Conservation (phyloP, 2,888 invertebrate species). For the Ecliptopera silaceata region DNA sequence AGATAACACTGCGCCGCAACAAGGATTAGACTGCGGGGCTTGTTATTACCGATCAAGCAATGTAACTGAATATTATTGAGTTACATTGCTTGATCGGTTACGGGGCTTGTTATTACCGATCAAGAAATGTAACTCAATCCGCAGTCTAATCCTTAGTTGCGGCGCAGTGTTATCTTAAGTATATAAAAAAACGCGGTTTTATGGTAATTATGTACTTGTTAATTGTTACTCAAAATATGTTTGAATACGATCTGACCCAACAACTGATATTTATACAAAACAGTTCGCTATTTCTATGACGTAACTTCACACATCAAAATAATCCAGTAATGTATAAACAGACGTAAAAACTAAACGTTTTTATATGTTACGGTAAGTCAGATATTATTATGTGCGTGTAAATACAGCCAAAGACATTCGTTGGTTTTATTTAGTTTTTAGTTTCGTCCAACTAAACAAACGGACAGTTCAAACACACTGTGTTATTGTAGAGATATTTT, state of each 20-base stretch:
- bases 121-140: too few relatives aligned
- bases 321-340: slow-evolving; percentile 38
- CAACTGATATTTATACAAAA: background rate
- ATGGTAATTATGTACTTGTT: too few relatives aligned
- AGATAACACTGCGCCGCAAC: too few relatives aligned
- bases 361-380: slow-evolving; percentile 46
- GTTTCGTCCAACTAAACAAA: slow-evolving; percentile 66
- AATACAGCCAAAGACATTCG: slow-evolving; percentile 52
- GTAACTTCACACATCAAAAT: slow-evolving; percentile 22
- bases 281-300: slow-evolving; percentile 14
- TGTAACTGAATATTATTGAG: too few relatives aligned
- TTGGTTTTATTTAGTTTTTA: slow-evolving; percentile 55
- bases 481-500: slow-evolving; percentile 34
- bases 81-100: too few relatives aligned
- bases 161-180: too few relatives aligned
- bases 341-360: slow-evolving; percentile 39
- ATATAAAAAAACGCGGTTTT: too few relatives aligned
- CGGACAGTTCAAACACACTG: slow-evolving; percentile 54
- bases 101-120: too few relatives aligned
- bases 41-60: too few relatives aligned
- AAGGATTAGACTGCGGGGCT: too few relatives aligned
- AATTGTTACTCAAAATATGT: too few relatives aligned
- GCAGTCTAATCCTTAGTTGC: too few relatives aligned
- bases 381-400: slow-evolving; percentile 45
- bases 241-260: background rate